Evolutionary conservation across 1,140 invertebrate genomes (phyloP), one percentile per base, ranked within the genome.

Genomic region (Ooceraea biroi): DNA sequence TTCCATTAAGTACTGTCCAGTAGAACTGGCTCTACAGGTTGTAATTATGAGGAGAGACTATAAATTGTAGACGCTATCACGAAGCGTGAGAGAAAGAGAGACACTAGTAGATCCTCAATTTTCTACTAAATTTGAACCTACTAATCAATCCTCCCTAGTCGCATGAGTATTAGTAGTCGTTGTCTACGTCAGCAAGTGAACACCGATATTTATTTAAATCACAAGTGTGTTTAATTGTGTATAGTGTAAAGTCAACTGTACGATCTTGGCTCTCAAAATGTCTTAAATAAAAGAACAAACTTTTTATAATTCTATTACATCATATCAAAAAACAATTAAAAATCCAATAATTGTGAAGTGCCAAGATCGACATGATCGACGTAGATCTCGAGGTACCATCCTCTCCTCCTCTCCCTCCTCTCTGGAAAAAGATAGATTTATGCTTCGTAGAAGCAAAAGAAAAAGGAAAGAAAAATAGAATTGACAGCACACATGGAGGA

Each of bases 401-500:
- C 87, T 44, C 11, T 85, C 88, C 88, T 73, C 30, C 46, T 57
- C 11, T 55, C 87, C 88, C 17, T 82, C 82, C 84, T 69, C 50
- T 84, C 78, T 72, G 55, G 72, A 66, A 68, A 46, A 71, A 73
- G 50, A 82, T 57, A 68, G 22, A 85, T 85, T 85, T 82, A 85
- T 60, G 82, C 82, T 88, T 89, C 87, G 61, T 52, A 76, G 71
- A 71, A 83, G 50, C 63, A 74, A 74, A 12, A 52, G 48, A 25
- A 60, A 78, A 74, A 83, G 55, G 30, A 80, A 60, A 61, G 48
- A 63, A 78, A 55, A 63, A 72, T 74, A 55, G 82, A 85, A 78
- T 85, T 85, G 36, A 80, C 65, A 80, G 65, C 65, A 50, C 50
- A 80, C 89, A 92, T 88, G 92, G 92, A 94, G 93, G 93, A 93